phyloP scores from a whole-genome alignment of 2,888 invertebrate genomes.

The Erynnis tages region DNA sequence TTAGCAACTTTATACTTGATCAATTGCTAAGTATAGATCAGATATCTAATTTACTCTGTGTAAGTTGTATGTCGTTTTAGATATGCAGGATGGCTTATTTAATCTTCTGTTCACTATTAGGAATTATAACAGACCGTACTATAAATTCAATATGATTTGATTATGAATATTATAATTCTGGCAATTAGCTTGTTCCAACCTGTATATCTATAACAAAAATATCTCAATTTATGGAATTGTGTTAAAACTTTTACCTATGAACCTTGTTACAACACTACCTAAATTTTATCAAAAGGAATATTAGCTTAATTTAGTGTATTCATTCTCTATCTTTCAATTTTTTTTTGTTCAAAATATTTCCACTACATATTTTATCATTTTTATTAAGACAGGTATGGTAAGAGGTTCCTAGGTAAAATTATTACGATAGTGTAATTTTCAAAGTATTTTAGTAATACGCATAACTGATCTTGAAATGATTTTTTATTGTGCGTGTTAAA shows the following conservation, averaged over 20 bases:
- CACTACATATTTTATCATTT: too few relatives aligned
- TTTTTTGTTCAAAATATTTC: too few relatives aligned
- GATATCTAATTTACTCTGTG: neutral
- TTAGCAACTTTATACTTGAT: neutral
- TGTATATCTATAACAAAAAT: slow-evolving; percentile 2
- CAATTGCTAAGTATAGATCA: slow-evolving; percentile 2
- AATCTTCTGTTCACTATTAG: neutral
- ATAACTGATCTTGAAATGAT: neutral
- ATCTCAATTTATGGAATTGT: neutral
- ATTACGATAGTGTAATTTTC: slow-evolving; percentile 12
- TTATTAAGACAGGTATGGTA: too few relatives aligned
- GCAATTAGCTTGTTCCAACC: too few relatives aligned
- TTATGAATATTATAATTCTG: too few relatives aligned
- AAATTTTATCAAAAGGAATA: too few relatives aligned
- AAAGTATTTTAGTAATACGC: slow-evolving; percentile 8
- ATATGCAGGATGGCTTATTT: neutral
- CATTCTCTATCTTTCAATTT: too few relatives aligned
- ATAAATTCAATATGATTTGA: neutral
- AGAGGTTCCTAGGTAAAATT: neutral
- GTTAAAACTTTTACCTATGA: neutral
- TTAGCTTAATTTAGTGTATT: too few relatives aligned
- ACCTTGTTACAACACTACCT: too few relatives aligned
- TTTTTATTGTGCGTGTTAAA: slow-evolving; percentile 8
- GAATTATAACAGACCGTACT: neutral
- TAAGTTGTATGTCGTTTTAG: neutral